Percentiles rank a stretch among this genome's conserved stretches.
phyloP scores from a whole-genome alignment of 2,797 vertebrate genomes.

The Pseudochromis fuscus region DNA sequence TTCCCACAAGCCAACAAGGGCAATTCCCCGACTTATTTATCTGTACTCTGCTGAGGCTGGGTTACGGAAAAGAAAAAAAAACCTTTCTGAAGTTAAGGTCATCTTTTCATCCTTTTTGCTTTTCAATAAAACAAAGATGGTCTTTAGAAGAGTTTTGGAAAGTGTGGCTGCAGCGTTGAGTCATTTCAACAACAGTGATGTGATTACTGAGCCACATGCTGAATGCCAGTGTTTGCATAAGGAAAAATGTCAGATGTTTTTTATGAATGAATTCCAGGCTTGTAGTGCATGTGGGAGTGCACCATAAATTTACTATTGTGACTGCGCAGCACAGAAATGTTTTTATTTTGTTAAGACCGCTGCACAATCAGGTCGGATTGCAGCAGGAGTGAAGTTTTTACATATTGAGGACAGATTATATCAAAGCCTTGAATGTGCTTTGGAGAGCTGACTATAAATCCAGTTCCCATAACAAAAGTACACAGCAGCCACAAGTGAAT shows the following conservation, averaged over 20 bases:
- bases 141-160: constrained; percentile 21
- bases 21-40: constrained; percentile 74
- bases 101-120: constrained; percentile 12
- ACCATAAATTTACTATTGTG: background rate
- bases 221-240: constrained; percentile 1
- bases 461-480: background rate
- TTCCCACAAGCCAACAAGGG: constrained; percentile 77
- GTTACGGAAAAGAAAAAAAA: constrained; percentile 15
- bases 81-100: constrained; percentile 34
- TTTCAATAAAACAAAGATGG: constrained; percentile 31
- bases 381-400: background rate
- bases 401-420: background rate
- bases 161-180: constrained; percentile 7
- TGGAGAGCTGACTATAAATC: background rate
- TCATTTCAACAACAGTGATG: constrained; percentile 39
- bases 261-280: constrained; percentile 40
- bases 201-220: constrained; percentile 19
- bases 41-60: constrained; percentile 31
- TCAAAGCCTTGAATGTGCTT: background rate
- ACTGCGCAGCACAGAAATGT: background rate
- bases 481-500: constrained; percentile 52
- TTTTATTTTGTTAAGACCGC: constrained; percentile 15
- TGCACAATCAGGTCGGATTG: background rate
- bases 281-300: constrained; percentile 3
- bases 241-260: constrained; percentile 7